Conservation (phyloP, 2,797 vertebrate genomes). For the Lophura swinhoii region DNA sequence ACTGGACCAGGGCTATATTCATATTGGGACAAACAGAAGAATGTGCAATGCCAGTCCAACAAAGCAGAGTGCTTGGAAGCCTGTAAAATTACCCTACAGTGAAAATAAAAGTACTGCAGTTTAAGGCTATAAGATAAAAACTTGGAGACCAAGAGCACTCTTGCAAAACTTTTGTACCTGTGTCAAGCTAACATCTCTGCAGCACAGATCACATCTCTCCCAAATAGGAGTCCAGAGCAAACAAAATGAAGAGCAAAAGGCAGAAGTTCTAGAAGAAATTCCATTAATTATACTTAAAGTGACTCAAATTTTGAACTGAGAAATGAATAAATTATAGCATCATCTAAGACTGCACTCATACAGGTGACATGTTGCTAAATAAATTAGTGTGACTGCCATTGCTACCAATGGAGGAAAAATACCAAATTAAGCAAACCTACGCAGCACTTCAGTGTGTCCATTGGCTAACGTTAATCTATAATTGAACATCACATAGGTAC, state of each 20-base stretch:
- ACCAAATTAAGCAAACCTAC: not conserved
- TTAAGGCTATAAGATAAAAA: not conserved
- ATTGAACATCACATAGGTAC: conserved; percentile 2
- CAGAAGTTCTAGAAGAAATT: not conserved
- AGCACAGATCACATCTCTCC: not conserved
- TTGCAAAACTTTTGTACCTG: not conserved
- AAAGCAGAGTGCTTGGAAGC: not conserved
- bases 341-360: not conserved
- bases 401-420: not conserved
- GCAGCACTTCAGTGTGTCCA: not conserved
- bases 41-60: not conserved
- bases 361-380: not conserved
- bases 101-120: not conserved
- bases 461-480: conserved; percentile 52
- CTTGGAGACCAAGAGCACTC: not conserved
- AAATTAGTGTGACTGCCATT: not conserved
- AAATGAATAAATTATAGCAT: conserved; percentile 36
- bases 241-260: not conserved
- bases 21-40: not conserved
- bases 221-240: not conserved
- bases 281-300: not conserved
- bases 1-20: not conserved
- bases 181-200: not conserved
- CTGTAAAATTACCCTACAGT: not conserved
- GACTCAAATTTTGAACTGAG: not conserved